Evolutionary conservation across 2,113 vertebrate species (phyloP), one percentile per base, ranked within the genome.

Genomic region (Echinops telfairi): DNA sequence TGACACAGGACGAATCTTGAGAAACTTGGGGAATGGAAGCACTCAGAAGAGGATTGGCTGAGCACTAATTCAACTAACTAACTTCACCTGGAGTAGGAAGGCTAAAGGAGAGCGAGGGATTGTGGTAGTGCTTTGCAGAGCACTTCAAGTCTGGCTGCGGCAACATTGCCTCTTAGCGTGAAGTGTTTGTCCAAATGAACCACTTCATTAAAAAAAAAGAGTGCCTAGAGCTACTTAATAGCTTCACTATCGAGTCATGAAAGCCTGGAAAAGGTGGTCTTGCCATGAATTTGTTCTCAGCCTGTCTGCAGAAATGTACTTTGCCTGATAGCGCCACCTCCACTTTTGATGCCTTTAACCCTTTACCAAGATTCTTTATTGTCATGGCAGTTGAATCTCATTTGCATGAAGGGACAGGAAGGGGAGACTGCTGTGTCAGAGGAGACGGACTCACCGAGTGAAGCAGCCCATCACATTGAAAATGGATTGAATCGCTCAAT

Each of bases 181-280:
- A 93, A 96, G 96, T 97, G 96, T 95, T 96, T 96, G 92, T 95
- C 84, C 94, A 92, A 89, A 97, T 78, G 89, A 97, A 96, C 62
- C 86, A 95, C 94, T 97, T 97, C 86, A 96, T 96, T 95, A 95
- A 82, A 93, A 73, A 96, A 90, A 91, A 95, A 90, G 92, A 95
- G 89, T 92, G 90, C 88, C 87, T 91, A 89, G 92, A 95, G 90
- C 88, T 92, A 31, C 78, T 94, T 94, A 96, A 89, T 86, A 94
- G 89, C 90, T 86, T 95, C 62, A 29, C 70, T 76, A 27, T 85
- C 68, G 16, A 89, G 38, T 73, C 85, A 86, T 0, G 58, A 96
- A 92, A 77, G 80, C 66, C 70, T 33, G 36, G 89, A 53, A 96
- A 95, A 93, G 83, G 60, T 92, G 79, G 33, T 40, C 91, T 90